phyloP scores from a whole-genome alignment of 2,888 invertebrate species.

The Cyaniris semiargus region DNA sequence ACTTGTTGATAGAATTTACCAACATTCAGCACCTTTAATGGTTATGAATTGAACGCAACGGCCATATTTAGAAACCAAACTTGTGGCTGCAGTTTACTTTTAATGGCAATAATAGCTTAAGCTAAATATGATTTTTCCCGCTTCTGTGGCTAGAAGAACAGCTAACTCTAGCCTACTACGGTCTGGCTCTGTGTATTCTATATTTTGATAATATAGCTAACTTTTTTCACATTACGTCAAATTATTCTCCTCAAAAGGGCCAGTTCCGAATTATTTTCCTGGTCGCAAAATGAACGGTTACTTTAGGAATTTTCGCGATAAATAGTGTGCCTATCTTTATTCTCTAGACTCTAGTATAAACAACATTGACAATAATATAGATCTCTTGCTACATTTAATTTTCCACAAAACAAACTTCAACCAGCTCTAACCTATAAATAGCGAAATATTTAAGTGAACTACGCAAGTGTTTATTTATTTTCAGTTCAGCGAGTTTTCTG shows the following conservation, averaged over 20 bases:
- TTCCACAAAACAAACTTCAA: not conserved
- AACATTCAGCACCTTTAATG: not conserved
- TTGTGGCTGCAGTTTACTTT: not conserved
- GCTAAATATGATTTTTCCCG: too few relatives aligned
- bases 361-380: not conserved
- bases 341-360: not conserved
- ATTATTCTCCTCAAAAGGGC: too few relatives aligned
- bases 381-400: not conserved
- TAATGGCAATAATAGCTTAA: not conserved
- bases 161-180: too few relatives aligned
- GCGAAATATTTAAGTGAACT: not conserved
- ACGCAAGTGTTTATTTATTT: slow-evolving; percentile 15
- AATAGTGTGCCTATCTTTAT: too few relatives aligned
- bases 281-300: too few relatives aligned
- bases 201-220: too few relatives aligned
- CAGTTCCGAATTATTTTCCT: too few relatives aligned
- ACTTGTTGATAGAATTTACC: too few relatives aligned
- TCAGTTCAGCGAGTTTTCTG: not conserved
- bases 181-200: too few relatives aligned
- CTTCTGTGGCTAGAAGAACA: too few relatives aligned
- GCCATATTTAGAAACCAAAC: not conserved
- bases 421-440: not conserved
- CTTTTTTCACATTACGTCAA: too few relatives aligned
- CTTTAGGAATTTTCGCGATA: too few relatives aligned
- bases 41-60: not conserved